Percentiles rank a stretch among this genome's conserved stretches.
These are phyloP conservation scores for Gasterosteus nipponicus DNA, from an alignment of 2,113 vertebrate genomes.

Conservation along the genomic window DNA sequence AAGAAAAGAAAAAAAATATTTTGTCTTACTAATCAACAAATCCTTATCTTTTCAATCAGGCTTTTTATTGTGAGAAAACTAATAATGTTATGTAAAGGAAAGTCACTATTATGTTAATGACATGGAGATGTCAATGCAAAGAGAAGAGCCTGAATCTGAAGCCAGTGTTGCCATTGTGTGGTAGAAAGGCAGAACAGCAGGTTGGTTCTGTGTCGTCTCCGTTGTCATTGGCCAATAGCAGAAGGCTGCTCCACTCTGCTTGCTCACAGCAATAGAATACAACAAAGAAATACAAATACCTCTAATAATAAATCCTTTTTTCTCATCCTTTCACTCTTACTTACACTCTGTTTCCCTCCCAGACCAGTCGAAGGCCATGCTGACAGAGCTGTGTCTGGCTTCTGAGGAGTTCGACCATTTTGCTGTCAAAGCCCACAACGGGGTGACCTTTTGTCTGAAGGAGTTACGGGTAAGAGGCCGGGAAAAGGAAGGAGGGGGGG, in stretches of 20 bases:
- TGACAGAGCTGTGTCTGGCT: slow-evolving; percentile 88
- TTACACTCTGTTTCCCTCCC: slow-evolving; percentile 20
- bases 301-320: not conserved
- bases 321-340: not conserved
- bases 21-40: not conserved
- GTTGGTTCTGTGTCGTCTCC: not conserved
- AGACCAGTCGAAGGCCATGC: slow-evolving; percentile 84
- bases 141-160: not conserved
- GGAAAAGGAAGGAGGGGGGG: not conserved
- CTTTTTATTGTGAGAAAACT: not conserved
- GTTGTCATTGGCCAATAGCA: not conserved
- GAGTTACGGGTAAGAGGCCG: slow-evolving; percentile 87
- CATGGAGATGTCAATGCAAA: not conserved
- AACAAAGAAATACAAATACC: not conserved
- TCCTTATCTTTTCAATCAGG: not conserved
- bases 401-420: slow-evolving; percentile 89
- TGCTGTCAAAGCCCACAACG: slow-evolving; percentile 71
- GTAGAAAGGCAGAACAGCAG: not conserved
- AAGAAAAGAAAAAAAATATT: not conserved
- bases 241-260: not conserved
- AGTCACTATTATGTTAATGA: not conserved
- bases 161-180: not conserved
- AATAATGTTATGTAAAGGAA: not conserved
- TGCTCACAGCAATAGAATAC: not conserved
- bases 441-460: slow-evolving; percentile 93